Conservation (phyloP, 23 tunicate species). For the Phallusia fumigata region DNA sequence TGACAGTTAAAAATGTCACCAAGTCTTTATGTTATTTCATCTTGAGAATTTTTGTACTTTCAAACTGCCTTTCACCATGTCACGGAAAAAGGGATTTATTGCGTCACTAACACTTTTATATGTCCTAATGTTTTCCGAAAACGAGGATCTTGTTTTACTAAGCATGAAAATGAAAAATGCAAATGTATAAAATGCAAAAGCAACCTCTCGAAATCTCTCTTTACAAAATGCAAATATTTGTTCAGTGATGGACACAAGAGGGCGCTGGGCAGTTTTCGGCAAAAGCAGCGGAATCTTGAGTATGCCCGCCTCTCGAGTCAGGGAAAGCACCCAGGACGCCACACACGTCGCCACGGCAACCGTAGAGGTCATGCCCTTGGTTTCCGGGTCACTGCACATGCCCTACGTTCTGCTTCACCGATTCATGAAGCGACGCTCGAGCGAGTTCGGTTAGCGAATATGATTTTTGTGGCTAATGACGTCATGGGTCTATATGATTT, state of each 20-base stretch:
- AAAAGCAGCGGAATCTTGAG: slow-evolving; percentile 74
- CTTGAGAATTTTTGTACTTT: no score
- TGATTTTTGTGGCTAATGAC: not conserved
- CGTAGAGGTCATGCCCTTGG: slow-evolving; percentile 81
- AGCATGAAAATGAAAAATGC: no score
- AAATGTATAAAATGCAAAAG: no score
- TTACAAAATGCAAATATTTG: not conserved
- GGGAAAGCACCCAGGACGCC: not conserved
- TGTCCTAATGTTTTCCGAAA: no score
- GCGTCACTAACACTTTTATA: no score
- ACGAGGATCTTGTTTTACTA: no score
- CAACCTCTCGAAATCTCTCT: not conserved
- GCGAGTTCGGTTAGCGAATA: slow-evolving; percentile 69
- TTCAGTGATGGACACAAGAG: slow-evolving; percentile 87
- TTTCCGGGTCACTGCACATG: slow-evolving; percentile 61
- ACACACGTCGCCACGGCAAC: slow-evolving; percentile 33
- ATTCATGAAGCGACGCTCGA: slow-evolving; percentile 66
- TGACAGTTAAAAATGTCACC: no score
- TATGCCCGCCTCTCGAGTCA: not conserved
- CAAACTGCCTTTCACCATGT: no score
- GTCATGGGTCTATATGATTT: not conserved
- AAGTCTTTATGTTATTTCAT: no score
- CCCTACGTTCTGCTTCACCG: slow-evolving; percentile 72
- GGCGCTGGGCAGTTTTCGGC: slow-evolving; percentile 95
- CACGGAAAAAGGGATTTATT: no score